Conservation (phyloP, 2,797 vertebrate species). For the Ptychadena robeensis region DNA sequence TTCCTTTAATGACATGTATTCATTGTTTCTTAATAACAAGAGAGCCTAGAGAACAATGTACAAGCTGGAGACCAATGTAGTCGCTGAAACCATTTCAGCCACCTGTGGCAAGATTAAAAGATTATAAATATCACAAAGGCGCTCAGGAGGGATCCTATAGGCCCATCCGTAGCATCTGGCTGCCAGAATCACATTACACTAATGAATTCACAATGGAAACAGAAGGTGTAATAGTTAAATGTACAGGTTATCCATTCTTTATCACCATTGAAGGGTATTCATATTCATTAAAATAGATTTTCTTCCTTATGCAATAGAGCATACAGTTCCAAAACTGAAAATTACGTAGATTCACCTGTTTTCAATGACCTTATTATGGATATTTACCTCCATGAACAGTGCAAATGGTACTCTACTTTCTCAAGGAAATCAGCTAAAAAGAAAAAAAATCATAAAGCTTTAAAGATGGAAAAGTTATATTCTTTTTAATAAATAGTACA, state of each 20-base stretch:
- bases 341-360: not conserved
- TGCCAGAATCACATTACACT: slow-evolving; percentile 24
- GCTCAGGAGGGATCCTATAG: slow-evolving; percentile 4
- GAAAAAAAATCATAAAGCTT: too few relatives aligned
- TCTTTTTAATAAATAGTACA: not conserved
- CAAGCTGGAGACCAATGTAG: not conserved
- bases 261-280: not conserved
- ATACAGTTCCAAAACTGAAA: too few relatives aligned
- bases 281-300: not conserved
- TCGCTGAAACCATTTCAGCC: not conserved
- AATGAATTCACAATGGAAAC: slow-evolving; percentile 25
- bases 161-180: slow-evolving; percentile 29
- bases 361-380: not conserved
- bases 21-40: not conserved
- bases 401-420: too few relatives aligned
- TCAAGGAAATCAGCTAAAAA: too few relatives aligned
- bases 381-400: not conserved
- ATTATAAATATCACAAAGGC: slow-evolving; percentile 7
- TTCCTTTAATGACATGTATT: not conserved
- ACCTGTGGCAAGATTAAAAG: slow-evolving; percentile 39
- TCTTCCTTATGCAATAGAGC: too few relatives aligned
- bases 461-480: too few relatives aligned
- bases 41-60: not conserved
- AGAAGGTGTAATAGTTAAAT: not conserved
- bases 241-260: not conserved